A percentile compares a stretch with the other conserved stretches of the same genome.
phyloP scores from a whole-genome alignment of 1,140 invertebrate species.

The Lasaia peninsularis region DNA sequence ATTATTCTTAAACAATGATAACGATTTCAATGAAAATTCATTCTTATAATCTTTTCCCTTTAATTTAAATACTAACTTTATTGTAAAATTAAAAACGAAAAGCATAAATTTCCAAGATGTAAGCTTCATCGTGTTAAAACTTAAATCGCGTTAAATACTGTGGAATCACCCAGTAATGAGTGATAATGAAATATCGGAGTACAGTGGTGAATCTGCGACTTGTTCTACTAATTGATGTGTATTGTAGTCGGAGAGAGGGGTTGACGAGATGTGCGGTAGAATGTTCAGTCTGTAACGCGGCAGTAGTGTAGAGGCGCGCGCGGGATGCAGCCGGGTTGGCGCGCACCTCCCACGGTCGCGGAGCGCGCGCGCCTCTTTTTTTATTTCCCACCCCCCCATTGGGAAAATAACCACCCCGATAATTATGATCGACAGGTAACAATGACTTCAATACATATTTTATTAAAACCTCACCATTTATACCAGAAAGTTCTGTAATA shows the following conservation, averaged over 20 bases:
- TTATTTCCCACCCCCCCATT: slow-evolving; percentile 10
- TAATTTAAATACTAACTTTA: no score
- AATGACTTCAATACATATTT: not conserved
- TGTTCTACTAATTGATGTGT: not conserved
- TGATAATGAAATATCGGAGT: not conserved
- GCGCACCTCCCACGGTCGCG: slow-evolving; percentile 13
- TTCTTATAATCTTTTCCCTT: no score
- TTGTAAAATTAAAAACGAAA: no score
- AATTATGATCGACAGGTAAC: slow-evolving; percentile 13
- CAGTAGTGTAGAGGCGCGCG: slow-evolving; percentile 24
- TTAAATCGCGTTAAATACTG: not conserved
- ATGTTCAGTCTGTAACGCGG: not conserved
- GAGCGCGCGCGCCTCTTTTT: slow-evolving; percentile 16
- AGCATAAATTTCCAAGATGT: no score
- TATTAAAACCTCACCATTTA: not conserved
- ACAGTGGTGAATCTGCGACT: not conserved
- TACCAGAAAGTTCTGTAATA: not conserved
- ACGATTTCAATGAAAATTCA: no score
- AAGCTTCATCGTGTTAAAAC: no score
- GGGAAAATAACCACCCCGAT: not conserved
- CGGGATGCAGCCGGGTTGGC: slow-evolving; percentile 20
- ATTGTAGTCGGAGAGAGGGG: slow-evolving; percentile 1
- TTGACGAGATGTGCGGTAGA: not conserved
- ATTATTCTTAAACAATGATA: no score
- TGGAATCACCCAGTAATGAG: not conserved